phyloP scores from a whole-genome alignment of 1,140 invertebrate genomes.

The Phthorimaea operculella region DNA sequence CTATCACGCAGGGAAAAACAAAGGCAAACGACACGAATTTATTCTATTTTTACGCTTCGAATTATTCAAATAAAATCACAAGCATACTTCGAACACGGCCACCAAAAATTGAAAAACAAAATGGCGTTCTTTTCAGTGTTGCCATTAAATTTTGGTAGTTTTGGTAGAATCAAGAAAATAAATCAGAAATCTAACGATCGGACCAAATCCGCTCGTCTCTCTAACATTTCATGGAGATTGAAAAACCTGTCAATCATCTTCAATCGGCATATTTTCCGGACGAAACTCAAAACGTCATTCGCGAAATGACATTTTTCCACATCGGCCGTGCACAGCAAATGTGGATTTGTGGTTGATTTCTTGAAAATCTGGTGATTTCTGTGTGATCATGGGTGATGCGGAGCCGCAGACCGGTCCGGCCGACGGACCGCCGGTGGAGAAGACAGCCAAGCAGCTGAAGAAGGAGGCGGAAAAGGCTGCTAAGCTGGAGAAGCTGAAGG shows the following conservation, averaged over 20 bases:
- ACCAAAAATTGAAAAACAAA: constrained; percentile 50
- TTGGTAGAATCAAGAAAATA: not conserved
- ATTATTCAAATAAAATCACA: constrained; percentile 36
- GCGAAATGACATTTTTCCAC: constrained; percentile 9
- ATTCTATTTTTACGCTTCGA: constrained; percentile 40
- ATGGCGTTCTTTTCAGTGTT: constrained; percentile 33
- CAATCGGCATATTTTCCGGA: not conserved
- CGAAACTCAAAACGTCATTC: not conserved
- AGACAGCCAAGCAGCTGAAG: constrained; percentile 88
- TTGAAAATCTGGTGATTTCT: constrained; percentile 14
- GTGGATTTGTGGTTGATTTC: constrained; percentile 13
- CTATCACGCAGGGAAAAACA: constrained; percentile 34
- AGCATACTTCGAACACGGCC: constrained; percentile 33
- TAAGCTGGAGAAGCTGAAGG: constrained; percentile 92
- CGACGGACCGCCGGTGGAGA: constrained; percentile 68
- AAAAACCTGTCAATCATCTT: no score
- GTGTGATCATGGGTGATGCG: constrained; percentile 51
- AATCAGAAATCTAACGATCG: no score
- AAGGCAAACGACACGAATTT: constrained; percentile 35
- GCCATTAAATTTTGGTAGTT: not conserved
- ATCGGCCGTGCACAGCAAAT: constrained; percentile 15
- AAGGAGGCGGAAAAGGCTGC: constrained; percentile 91
- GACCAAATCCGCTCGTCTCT: no score
- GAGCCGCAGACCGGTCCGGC: constrained; percentile 36
- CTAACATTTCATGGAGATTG: no score